Evolutionary conservation across 2,888 invertebrate genomes (phyloP).

Genomic region (Taphrorychus bicolor): DNA sequence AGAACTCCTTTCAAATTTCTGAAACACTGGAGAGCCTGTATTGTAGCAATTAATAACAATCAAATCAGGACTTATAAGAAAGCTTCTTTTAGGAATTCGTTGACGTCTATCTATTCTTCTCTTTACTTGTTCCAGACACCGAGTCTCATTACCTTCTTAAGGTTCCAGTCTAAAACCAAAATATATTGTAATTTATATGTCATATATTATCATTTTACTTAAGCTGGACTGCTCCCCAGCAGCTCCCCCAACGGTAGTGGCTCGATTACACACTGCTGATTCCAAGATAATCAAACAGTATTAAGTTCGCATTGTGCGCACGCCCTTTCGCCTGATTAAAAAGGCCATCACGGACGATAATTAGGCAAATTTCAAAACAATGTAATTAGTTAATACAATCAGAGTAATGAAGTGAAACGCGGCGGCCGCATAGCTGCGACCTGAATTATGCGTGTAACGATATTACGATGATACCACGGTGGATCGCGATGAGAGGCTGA

Average conservation of each 20-base stretch:
- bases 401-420: slow-evolving; percentile 19
- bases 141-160: too few relatives aligned
- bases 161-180: too few relatives aligned
- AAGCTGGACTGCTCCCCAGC: too few relatives aligned
- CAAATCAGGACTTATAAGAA: too few relatives aligned
- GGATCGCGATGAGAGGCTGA: neutral
- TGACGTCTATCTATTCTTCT: too few relatives aligned
- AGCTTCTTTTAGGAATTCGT: too few relatives aligned
- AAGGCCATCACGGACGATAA: slow-evolving; percentile 21
- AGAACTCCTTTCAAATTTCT: too few relatives aligned
- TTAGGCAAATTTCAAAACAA: slow-evolving; percentile 27
- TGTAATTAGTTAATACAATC: slow-evolving; percentile 32
- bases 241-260: neutral
- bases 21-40: too few relatives aligned
- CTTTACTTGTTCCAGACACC: too few relatives aligned
- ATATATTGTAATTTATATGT: too few relatives aligned
- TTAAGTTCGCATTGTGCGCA: slow-evolving; percentile 24
- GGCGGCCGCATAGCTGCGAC: neutral
- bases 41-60: too few relatives aligned
- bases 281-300: slow-evolving; percentile 24
- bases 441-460: slow-evolving; percentile 4
- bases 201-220: too few relatives aligned
- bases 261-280: neutral
- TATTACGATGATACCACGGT: neutral
- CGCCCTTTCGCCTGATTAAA: slow-evolving; percentile 28